Percentiles rank a stretch among this genome's conserved stretches.
Conservation (phyloP, 92 coral and sea anemone species). For the Meandrina meandrites region DNA sequence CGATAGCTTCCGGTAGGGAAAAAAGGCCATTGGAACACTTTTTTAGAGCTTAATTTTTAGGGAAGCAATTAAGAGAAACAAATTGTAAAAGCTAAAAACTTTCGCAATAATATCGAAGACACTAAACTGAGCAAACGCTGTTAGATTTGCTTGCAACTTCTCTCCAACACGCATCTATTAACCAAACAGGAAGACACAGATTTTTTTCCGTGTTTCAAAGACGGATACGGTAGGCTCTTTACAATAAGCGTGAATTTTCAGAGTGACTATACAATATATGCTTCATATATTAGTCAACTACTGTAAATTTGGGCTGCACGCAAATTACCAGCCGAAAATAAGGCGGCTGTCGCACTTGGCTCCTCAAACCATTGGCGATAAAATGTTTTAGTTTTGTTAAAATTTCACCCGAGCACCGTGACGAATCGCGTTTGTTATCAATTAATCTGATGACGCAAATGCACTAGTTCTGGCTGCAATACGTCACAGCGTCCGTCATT, state of each 20-base stretch:
- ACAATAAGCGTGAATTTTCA: not conserved
- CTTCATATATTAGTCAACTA: not conserved
- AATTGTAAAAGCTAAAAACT: not conserved
- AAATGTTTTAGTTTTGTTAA: not conserved
- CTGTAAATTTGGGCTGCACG: slow-evolving; percentile 5
- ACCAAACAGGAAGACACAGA: not conserved
- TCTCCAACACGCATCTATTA: not conserved
- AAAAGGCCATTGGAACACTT: not conserved
- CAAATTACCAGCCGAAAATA: not conserved
- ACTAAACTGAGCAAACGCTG: not conserved
- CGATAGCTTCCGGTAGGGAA: slow-evolving; percentile 22
- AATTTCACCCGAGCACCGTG: not conserved
- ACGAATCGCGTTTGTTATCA: not conserved
- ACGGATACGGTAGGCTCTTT: not conserved
- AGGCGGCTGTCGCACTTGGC: not conserved
- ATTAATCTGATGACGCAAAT: slow-evolving; percentile 6
- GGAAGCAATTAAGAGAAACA: not conserved
- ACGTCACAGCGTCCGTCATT: slow-evolving; percentile 7
- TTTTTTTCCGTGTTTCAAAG: not conserved
- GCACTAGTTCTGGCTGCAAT: not conserved
- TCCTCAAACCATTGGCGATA: not conserved
- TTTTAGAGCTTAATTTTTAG: not conserved
- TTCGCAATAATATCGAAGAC: not conserved
- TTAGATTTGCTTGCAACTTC: not conserved
- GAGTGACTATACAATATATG: not conserved